Evolutionary conservation across 2,888 invertebrate species (phyloP).

Genomic region (Callyntrura sp.): DNA sequence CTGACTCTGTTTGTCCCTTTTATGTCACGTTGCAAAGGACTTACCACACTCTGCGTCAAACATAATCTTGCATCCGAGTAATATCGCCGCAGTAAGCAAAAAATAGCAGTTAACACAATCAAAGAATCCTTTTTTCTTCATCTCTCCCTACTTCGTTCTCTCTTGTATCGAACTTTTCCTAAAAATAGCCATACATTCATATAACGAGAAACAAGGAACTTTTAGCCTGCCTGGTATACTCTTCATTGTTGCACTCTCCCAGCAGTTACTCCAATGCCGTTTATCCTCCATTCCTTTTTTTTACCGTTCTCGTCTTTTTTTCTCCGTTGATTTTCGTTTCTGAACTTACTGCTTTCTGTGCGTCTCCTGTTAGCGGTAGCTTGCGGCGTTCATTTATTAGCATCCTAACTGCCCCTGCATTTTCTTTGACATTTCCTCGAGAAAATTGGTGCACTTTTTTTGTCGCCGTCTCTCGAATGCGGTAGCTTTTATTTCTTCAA

Average conservation of each 20-base stretch:
- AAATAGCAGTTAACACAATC: slow-evolving; percentile 43
- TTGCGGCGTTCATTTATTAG: slow-evolving; percentile 29
- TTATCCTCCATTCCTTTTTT: no score
- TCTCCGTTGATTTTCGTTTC: background rate
- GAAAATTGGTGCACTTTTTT: no score
- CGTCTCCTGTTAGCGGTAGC: slow-evolving; percentile 14
- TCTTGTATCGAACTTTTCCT: no score
- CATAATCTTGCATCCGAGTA: slow-evolving; percentile 17
- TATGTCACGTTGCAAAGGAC: slow-evolving; percentile 9
- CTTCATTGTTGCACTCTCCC: background rate
- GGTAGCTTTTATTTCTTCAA: background rate
- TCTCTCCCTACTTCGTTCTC: no score
- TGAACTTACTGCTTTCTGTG: background rate
- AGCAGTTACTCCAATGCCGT: no score
- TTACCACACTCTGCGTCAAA: slow-evolving; percentile 43
- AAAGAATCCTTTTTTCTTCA: slow-evolving; percentile 16
- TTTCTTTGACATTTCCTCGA: background rate
- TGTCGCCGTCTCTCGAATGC: no score
- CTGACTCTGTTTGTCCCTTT: background rate
- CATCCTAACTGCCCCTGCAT: slow-evolving; percentile 24
- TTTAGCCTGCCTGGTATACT: no score
- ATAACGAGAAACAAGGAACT: no score
- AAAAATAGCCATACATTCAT: no score
- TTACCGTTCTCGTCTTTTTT: no score
- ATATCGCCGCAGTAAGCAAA: slow-evolving; percentile 15